Percentiles rank a stretch among this genome's conserved stretches.
Conservation (phyloP, 35 echinoderm and acorn worm genomes). For the Stichopus chloronotus region DNA sequence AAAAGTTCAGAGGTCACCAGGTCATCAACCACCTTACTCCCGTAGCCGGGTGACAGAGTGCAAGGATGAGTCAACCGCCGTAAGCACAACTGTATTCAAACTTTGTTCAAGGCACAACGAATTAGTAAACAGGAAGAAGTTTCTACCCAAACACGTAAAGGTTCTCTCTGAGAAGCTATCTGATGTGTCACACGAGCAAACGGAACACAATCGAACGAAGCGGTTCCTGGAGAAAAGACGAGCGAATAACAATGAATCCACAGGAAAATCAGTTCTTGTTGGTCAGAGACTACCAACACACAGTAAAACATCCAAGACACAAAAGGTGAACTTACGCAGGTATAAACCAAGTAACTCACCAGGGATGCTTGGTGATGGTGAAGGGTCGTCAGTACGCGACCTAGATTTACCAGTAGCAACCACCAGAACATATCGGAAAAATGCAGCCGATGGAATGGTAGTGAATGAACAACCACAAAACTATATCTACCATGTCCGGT, state of each 20-base stretch:
- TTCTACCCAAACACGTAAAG: background rate
- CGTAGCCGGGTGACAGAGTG: background rate
- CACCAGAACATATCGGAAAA: no score
- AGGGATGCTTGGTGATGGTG: background rate
- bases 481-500: background rate
- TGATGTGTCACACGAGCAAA: background rate
- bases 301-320: background rate
- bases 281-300: background rate
- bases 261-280: no score
- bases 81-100: background rate
- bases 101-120: constrained; percentile 1
- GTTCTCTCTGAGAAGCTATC: background rate
- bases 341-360: background rate
- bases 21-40: background rate
- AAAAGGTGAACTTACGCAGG: background rate
- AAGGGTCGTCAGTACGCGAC: background rate
- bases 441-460: no score
- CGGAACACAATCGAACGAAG: no score
- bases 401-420: background rate
- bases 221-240: no score
- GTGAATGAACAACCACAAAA: background rate
- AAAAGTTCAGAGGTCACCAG: constrained; percentile 17
- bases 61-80: background rate
- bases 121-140: background rate
- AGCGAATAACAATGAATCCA: no score